Conservation (phyloP, 2,797 vertebrate genomes). For the Malacoctenus gilli region DNA sequence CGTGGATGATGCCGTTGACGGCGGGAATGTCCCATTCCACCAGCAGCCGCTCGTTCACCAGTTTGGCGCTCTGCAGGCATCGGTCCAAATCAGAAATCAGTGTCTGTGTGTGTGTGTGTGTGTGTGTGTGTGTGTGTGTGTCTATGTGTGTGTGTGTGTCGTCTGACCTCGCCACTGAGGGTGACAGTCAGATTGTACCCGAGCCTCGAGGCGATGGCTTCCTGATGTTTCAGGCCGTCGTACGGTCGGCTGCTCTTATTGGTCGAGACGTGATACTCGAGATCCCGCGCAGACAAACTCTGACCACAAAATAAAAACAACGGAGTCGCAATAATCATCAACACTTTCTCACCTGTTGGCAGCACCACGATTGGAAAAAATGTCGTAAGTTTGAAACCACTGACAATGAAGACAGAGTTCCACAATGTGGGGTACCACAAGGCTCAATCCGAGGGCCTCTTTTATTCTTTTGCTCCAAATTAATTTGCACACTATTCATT, state of each 20-base stretch:
- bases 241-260: constrained; percentile 82
- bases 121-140: no score
- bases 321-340: neutral
- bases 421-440: neutral
- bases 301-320: constrained; percentile 31
- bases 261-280: constrained; percentile 89
- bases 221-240: constrained; percentile 78
- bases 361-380: no score
- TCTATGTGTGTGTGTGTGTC: neutral
- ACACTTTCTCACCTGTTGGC: no score
- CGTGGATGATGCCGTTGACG: constrained; percentile 91
- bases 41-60: constrained; percentile 82
- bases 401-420: no score
- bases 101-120: no score
- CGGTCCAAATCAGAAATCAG: neutral
- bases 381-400: no score
- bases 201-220: constrained; percentile 81
- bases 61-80: constrained; percentile 65
- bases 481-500: no score
- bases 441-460: neutral
- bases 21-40: constrained; percentile 91
- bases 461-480: neutral
- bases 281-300: constrained; percentile 88
- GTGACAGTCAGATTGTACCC: constrained; percentile 83
- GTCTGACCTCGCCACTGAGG: constrained; percentile 60